Conservation (phyloP, 2,888 invertebrate genomes). For the Zonitis immaculata region DNA sequence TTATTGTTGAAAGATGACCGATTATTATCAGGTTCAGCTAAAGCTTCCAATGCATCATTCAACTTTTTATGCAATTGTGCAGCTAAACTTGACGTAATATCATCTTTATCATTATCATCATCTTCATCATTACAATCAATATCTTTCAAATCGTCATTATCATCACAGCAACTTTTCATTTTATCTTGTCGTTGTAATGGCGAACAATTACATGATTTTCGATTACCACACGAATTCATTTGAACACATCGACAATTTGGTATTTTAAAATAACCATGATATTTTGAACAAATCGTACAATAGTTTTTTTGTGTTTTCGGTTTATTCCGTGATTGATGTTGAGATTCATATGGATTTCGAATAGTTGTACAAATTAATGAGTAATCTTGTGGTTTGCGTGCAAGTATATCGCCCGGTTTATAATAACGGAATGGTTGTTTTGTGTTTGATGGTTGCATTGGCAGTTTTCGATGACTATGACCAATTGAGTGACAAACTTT, state of each 20-base stretch:
- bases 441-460: constrained; percentile 11
- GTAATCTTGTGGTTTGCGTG: constrained; percentile 10
- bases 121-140: background rate
- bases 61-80: constrained; percentile 26
- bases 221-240: constrained; percentile 1
- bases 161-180: background rate
- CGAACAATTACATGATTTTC: background rate
- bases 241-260: too few species aligned
- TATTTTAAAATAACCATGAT: constrained; percentile 11
- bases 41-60: background rate
- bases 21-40: background rate
- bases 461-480: constrained; percentile 24
- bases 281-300: constrained; percentile 17
- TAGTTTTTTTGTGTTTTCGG: constrained; percentile 3
- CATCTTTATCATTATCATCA: background rate
- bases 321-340: too few species aligned
- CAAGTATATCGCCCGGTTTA: constrained; percentile 28
- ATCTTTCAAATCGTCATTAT: too few species aligned
- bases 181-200: too few species aligned
- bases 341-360: too few species aligned
- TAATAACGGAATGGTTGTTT: constrained; percentile 31
- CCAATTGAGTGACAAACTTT: constrained; percentile 35
- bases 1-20: too few species aligned
- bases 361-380: too few species aligned
- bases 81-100: constrained; percentile 21